Evolutionary conservation across 2,113 vertebrate species (phyloP).

Genomic region (Pithys albifrons): DNA sequence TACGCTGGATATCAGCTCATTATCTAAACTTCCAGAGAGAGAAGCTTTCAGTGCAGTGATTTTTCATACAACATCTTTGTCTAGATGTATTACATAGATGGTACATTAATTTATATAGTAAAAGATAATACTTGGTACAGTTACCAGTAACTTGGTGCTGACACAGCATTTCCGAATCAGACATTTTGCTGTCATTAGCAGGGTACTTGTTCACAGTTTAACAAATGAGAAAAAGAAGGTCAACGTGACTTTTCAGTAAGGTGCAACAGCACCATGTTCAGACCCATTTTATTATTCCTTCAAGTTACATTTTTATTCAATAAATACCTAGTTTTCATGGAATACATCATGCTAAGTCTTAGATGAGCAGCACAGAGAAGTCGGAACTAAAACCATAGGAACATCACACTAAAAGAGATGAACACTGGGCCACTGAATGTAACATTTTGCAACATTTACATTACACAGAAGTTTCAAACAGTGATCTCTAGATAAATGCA

Average conservation of each 20-base stretch:
- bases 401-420: not conserved
- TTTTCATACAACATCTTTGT: not conserved
- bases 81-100: not conserved
- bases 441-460: conserved; percentile 9
- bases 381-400: not conserved
- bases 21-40: not conserved
- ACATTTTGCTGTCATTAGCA: not conserved
- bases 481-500: conserved; percentile 33
- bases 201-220: not conserved
- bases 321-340: conserved; percentile 84
- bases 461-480: conserved; percentile 39
- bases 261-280: conserved; percentile 11
- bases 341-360: conserved; percentile 76
- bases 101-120: not conserved
- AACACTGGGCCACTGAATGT: not conserved
- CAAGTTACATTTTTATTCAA: conserved; percentile 74
- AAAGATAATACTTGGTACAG: not conserved
- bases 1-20: not conserved
- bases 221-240: not conserved
- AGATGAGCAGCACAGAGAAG: conserved; percentile 41
- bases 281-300: conserved; percentile 71
- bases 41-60: not conserved
- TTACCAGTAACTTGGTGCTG: not conserved
- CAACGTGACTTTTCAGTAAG: conserved; percentile 17
- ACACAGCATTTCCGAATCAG: not conserved